phyloP scores from a whole-genome alignment of 1,140 invertebrate genomes.

The Camponotus pennsylvanicus region DNA sequence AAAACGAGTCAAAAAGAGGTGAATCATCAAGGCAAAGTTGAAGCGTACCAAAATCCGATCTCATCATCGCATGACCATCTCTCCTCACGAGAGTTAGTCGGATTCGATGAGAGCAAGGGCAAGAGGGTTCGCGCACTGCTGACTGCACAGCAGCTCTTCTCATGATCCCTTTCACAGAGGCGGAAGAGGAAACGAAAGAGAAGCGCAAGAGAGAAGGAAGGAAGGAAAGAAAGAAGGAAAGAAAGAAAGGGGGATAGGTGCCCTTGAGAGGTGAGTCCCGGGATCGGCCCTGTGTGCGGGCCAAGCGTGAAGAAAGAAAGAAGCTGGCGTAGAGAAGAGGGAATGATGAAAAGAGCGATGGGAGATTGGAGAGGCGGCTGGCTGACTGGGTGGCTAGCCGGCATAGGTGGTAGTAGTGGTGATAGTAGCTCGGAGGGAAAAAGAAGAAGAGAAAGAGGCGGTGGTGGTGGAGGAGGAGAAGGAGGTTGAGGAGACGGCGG shows the following conservation, averaged over 20 bases:
- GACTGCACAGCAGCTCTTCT: constrained; percentile 57
- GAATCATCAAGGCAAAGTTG: constrained; percentile 25
- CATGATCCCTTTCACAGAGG: constrained; percentile 61
- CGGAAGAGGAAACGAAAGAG: constrained; percentile 44
- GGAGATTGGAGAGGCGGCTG: constrained; percentile 72
- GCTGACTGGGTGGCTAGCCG: constrained; percentile 59
- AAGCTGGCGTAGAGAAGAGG: constrained; percentile 75
- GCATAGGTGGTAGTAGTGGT: constrained; percentile 68
- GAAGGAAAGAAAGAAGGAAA: constrained; percentile 28
- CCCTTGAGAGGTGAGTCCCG: constrained; percentile 74
- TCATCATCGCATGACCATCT: constrained; percentile 52
- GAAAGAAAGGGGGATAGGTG: constrained; percentile 57
- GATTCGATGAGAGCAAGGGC: constrained; percentile 52
- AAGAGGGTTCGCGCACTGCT: constrained; percentile 62
- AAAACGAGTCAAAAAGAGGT: constrained; percentile 5
- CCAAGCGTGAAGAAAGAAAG: constrained; percentile 81
- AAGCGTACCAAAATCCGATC: constrained; percentile 27
- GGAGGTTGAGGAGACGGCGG: constrained; percentile 65
- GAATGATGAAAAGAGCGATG: constrained; percentile 79
- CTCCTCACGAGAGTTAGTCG: constrained; percentile 36
- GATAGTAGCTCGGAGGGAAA: constrained; percentile 68
- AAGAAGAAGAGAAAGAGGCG: constrained; percentile 75
- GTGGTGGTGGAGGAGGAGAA: constrained; percentile 45
- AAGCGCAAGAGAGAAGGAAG: constrained; percentile 7
- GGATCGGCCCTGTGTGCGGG: constrained; percentile 71